Conservation (phyloP, 2,113 vertebrate genomes). For the Struthio camelus region DNA sequence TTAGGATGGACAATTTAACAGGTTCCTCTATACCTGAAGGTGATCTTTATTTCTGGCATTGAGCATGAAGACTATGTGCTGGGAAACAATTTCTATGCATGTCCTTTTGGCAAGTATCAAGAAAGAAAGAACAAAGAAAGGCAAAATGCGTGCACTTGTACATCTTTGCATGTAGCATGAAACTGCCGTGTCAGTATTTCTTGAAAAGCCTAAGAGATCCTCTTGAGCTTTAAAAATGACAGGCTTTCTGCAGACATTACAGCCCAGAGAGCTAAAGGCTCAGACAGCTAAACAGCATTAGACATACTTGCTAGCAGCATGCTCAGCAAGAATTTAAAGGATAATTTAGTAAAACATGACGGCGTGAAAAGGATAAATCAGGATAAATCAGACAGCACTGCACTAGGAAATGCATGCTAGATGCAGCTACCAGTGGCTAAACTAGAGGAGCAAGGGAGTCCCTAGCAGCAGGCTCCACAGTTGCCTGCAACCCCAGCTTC, state of each 20-base stretch:
- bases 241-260: neutral
- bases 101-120: neutral
- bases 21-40: neutral
- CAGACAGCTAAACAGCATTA: neutral
- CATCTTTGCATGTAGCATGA: neutral
- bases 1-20: neutral
- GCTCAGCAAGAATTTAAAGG: neutral
- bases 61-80: neutral
- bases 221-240: neutral
- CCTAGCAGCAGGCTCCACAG: neutral
- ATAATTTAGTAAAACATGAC: neutral
- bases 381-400: neutral
- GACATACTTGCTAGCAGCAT: neutral
- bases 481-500: neutral
- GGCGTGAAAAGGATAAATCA: neutral
- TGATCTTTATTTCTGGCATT: accelerated
- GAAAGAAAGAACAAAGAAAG: neutral
- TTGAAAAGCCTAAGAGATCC: neutral
- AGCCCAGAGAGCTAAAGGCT: neutral
- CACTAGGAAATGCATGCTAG: neutral
- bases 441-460: neutral
- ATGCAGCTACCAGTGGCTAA: neutral
- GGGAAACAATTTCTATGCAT: neutral
- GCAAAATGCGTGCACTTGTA: neutral
- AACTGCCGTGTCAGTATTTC: neutral